phyloP scores from a whole-genome alignment of 2,113 vertebrate genomes.

The Lepus europaeus region DNA sequence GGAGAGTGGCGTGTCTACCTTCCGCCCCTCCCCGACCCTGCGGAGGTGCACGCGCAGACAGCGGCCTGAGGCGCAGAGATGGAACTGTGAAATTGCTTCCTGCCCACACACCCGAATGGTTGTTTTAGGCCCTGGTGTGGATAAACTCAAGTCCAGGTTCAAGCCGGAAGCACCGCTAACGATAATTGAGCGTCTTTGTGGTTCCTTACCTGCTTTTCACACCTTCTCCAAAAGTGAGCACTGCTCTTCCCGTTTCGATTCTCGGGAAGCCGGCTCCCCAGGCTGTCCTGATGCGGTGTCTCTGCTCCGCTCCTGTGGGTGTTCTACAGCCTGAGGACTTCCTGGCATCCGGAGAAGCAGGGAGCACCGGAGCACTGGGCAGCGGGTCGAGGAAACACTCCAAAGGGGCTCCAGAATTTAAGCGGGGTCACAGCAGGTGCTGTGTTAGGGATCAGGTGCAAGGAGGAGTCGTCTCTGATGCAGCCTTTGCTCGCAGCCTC shows the following conservation, averaged over 20 bases:
- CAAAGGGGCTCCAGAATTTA: background rate
- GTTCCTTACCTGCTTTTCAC: background rate
- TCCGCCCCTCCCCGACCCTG: background rate
- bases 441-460: background rate
- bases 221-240: background rate
- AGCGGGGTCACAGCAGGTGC: background rate
- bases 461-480: background rate
- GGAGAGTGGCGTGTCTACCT: background rate
- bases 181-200: background rate
- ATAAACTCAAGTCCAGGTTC: constrained; percentile 23
- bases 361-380: background rate
- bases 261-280: background rate
- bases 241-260: background rate
- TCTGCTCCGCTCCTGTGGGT: background rate
- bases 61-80: background rate
- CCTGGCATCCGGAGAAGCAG: background rate
- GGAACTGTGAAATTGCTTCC: constrained; percentile 2
- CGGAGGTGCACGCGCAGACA: background rate
- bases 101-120: background rate
- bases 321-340: background rate
- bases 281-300: background rate
- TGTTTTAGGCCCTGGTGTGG: background rate
- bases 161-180: background rate
- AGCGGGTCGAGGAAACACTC: background rate
- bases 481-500: background rate